A percentile compares a stretch with the other conserved stretches of the same genome.
phyloP scores from a whole-genome alignment of 2,888 invertebrate genomes.

The Drosophila flavopinicola region DNA sequence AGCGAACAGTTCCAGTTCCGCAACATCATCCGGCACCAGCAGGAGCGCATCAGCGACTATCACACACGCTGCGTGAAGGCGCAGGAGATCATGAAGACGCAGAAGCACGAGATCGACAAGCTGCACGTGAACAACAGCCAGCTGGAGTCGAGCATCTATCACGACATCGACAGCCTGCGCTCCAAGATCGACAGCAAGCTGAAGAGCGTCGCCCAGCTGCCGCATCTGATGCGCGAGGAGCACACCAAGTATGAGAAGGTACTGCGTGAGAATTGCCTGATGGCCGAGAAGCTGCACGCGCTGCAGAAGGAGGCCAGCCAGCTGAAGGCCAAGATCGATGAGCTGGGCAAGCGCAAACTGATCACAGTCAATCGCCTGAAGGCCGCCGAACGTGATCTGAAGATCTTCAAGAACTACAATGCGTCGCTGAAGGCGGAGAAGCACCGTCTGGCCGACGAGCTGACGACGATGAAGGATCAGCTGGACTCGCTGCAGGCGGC shows the following conservation, averaged over 20 bases:
- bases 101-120: conserved; percentile 82
- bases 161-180: conserved; percentile 78
- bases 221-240: conserved; percentile 78
- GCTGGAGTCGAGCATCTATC: conserved; percentile 80
- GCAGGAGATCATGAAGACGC: conserved; percentile 82
- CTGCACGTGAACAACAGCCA: conserved; percentile 78
- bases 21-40: conserved; percentile 81
- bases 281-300: conserved; percentile 73
- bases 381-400: conserved; percentile 78
- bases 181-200: conserved; percentile 80
- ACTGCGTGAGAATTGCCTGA: conserved; percentile 73
- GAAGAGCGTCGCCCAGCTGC: conserved; percentile 77
- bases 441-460: conserved; percentile 72
- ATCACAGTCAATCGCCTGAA: conserved; percentile 75
- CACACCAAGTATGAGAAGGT: conserved; percentile 79
- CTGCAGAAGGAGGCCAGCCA: conserved; percentile 72
- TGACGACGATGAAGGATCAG: conserved; percentile 71
- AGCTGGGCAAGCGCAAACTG: conserved; percentile 74
- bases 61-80: conserved; percentile 81
- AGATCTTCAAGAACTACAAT: conserved; percentile 82
- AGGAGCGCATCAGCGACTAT: conserved; percentile 79
- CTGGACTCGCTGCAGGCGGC: conserved; percentile 73
- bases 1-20: conserved; percentile 81
- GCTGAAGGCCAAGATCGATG: conserved; percentile 78
- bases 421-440: conserved; percentile 78